Percentiles rank a stretch among this genome's conserved stretches.
These are phyloP conservation scores for Chaenodraco wilsoni DNA, from an alignment of 2,797 vertebrate genomes.

Conservation along the genomic window DNA sequence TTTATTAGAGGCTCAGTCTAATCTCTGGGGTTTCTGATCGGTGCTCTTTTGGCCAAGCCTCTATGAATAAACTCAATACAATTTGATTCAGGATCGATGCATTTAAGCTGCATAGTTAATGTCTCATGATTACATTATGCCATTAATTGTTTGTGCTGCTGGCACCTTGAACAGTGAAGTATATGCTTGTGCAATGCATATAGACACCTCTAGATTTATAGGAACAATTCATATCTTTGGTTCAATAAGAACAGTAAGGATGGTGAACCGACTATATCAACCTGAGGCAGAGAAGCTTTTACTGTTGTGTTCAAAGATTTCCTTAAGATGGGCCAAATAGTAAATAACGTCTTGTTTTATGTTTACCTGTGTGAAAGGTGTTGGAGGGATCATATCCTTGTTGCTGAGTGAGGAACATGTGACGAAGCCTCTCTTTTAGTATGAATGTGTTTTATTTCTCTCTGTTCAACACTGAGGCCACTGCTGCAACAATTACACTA, in stretches of 20 bases:
- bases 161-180: constrained; percentile 14
- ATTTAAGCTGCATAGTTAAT: constrained; percentile 50
- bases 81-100: constrained; percentile 33
- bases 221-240: neutral
- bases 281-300: constrained; percentile 1
- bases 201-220: too few species aligned
- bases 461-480: constrained; percentile 9
- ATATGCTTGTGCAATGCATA: too few species aligned
- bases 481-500: constrained; percentile 48
- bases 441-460: constrained; percentile 6
- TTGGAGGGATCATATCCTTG: constrained; percentile 22
- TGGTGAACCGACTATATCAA: constrained; percentile 12
- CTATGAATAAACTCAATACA: constrained; percentile 29
- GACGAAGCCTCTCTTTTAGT: constrained; percentile 11
- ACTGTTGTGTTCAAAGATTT: constrained; percentile 11
- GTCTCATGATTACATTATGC: constrained; percentile 1
- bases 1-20: constrained; percentile 24
- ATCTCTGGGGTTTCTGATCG: constrained; percentile 38
- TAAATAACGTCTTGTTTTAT: constrained; percentile 20
- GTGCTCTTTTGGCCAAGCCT: constrained; percentile 13
- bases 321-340: neutral
- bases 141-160: constrained; percentile 21
- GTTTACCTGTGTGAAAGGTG: constrained; percentile 24
- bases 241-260: neutral
- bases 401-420: neutral